Conservation (phyloP, 2,888 invertebrate genomes). For the Diachrysia chrysitis region DNA sequence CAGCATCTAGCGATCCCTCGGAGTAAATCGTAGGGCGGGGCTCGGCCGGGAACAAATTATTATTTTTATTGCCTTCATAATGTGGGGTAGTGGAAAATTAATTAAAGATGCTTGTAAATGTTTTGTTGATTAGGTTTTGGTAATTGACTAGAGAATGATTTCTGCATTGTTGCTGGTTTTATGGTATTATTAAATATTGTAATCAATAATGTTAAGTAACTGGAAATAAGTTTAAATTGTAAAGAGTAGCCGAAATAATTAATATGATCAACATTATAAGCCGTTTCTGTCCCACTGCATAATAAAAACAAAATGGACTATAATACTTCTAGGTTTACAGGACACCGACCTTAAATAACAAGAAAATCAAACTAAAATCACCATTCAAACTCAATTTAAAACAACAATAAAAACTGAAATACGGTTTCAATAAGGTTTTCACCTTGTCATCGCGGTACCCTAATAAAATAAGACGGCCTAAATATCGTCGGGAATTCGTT, state of each 20-base stretch:
- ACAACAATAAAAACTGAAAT: slow-evolving; percentile 44
- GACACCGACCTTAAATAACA: background rate
- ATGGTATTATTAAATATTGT: too few relatives aligned
- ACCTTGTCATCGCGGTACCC: slow-evolving; percentile 40
- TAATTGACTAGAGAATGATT: background rate
- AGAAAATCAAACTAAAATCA: slow-evolving; percentile 9
- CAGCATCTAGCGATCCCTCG: slow-evolving; percentile 27
- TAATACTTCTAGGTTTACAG: background rate
- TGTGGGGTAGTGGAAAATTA: slow-evolving; percentile 70
- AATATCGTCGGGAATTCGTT: slow-evolving; percentile 58
- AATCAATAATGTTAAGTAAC: too few relatives aligned
- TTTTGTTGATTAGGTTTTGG: too few relatives aligned
- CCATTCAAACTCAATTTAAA: slow-evolving; percentile 16
- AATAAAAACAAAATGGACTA: background rate
- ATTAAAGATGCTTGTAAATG: slow-evolving; percentile 62
- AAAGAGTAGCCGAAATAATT: too few relatives aligned
- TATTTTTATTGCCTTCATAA: slow-evolving; percentile 78
- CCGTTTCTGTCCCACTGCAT: too few relatives aligned
- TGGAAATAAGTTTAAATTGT: too few relatives aligned
- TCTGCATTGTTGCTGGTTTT: too few relatives aligned
- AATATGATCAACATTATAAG: too few relatives aligned
- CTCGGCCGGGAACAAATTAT: slow-evolving; percentile 71
- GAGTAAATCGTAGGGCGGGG: slow-evolving; percentile 70
- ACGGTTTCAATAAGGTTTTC: slow-evolving; percentile 47
- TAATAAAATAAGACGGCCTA: slow-evolving; percentile 58